Evolutionary conservation across 1,140 invertebrate genomes (phyloP).

Genomic region (Papilio helenus): DNA sequence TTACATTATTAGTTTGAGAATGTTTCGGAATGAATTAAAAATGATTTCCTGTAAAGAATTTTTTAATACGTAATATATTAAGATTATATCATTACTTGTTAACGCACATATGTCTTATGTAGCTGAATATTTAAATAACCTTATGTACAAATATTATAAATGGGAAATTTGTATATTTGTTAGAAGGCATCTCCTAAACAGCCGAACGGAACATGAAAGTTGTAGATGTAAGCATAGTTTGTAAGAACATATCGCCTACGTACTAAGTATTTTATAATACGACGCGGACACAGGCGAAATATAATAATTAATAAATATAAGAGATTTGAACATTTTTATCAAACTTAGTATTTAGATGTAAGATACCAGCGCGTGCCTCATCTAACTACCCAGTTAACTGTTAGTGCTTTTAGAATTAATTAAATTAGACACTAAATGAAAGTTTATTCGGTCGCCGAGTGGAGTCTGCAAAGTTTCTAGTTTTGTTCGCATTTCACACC

Average conservation of each 20-base stretch:
- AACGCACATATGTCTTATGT: too few species aligned
- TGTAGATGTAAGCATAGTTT: too few species aligned
- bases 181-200: too few species aligned
- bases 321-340: background rate
- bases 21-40: background rate
- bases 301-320: background rate
- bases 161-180: too few species aligned
- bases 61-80: too few species aligned
- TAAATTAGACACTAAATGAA: conserved; percentile 25
- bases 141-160: too few species aligned
- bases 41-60: background rate
- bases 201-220: too few species aligned
- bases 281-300: too few species aligned
- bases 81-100: too few species aligned
- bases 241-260: too few species aligned
- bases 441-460: background rate
- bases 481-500: conserved; percentile 6
- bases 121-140: too few species aligned
- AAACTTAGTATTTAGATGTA: background rate
- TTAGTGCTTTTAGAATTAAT: conserved; percentile 22
- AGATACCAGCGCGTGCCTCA: background rate
- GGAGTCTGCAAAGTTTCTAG: conserved; percentile 8
- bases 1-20: conserved; percentile 4
- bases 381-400: background rate
- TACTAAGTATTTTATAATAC: too few species aligned